These are phyloP conservation scores for Leptopilina syphax DNA, from an alignment of 2,888 invertebrate genomes.

Conservation along the genomic window DNA sequence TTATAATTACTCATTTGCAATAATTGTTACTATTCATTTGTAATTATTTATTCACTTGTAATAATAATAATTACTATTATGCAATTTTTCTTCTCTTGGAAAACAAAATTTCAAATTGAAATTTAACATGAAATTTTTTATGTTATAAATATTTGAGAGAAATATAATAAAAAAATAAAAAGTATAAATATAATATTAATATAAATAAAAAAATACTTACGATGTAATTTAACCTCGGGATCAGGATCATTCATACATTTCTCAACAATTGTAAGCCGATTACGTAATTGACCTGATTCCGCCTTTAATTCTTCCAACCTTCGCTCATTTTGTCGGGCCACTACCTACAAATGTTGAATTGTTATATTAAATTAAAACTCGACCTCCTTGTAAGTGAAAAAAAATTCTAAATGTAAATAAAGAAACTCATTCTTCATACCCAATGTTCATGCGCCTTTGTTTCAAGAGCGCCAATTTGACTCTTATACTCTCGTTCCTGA, in stretches of 20 bases:
- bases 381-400: not conserved
- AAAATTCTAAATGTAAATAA: slow-evolving; percentile 13
- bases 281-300: slow-evolving; percentile 83
- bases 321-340: slow-evolving; percentile 88
- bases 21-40: too few relatives aligned
- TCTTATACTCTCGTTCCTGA: slow-evolving; percentile 84
- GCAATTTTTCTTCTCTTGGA: too few relatives aligned
- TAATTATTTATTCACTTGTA: too few relatives aligned
- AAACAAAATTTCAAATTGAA: too few relatives aligned
- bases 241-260: slow-evolving; percentile 77
- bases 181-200: too few relatives aligned
- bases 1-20: too few relatives aligned
- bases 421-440: slow-evolving; percentile 76
- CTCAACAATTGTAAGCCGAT: slow-evolving; percentile 80
- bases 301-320: slow-evolving; percentile 89
- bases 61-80: too few relatives aligned
- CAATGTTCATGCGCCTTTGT: slow-evolving; percentile 91
- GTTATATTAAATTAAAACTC: not conserved
- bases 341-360: slow-evolving; percentile 77
- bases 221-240: slow-evolving; percentile 78
- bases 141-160: too few relatives aligned
- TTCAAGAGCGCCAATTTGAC: slow-evolving; percentile 87
- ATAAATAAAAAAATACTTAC: slow-evolving; percentile 72
- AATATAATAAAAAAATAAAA: too few relatives aligned
- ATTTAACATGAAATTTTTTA: too few relatives aligned